These are phyloP conservation scores for Halcyon badia DNA, from an alignment of 2,797 vertebrate species.

Conservation along the genomic window DNA sequence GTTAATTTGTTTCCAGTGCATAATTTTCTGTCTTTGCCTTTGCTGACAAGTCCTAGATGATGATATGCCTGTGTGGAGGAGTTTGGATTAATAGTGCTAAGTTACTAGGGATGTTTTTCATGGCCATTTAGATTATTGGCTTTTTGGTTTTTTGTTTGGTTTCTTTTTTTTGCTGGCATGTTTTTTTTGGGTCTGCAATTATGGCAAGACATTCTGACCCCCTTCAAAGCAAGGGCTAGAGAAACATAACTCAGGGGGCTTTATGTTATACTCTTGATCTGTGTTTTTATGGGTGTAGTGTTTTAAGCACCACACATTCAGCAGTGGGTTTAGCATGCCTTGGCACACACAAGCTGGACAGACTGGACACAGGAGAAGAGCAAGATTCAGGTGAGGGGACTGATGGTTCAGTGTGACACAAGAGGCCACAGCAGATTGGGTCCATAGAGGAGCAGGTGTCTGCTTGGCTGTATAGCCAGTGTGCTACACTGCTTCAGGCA, in stretches of 20 bases:
- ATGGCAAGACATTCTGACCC: neutral
- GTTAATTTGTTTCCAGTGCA: neutral
- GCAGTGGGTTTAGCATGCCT: neutral
- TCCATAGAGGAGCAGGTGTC: fast-evolving
- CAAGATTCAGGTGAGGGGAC: neutral
- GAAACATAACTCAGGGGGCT: neutral
- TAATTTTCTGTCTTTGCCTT: neutral
- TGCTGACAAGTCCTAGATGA: neutral
- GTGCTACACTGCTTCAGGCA: neutral
- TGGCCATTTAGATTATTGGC: neutral
- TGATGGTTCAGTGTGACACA: fast-evolving
- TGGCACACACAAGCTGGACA: neutral
- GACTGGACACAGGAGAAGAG: neutral
- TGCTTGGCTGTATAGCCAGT: fast-evolving
- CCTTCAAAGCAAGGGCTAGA: neutral
- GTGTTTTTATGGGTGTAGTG: neutral
- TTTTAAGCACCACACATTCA: neutral
- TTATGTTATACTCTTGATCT: neutral
- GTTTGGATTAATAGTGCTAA: neutral
- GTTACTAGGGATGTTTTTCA: neutral
- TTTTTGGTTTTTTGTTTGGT: neutral
- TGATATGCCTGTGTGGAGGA: neutral
- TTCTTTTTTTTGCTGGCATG: neutral
- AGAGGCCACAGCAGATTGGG: neutral
- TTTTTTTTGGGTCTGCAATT: neutral